phyloP scores from a whole-genome alignment of 2,113 vertebrate genomes.

The Pluvianellus socialis region DNA sequence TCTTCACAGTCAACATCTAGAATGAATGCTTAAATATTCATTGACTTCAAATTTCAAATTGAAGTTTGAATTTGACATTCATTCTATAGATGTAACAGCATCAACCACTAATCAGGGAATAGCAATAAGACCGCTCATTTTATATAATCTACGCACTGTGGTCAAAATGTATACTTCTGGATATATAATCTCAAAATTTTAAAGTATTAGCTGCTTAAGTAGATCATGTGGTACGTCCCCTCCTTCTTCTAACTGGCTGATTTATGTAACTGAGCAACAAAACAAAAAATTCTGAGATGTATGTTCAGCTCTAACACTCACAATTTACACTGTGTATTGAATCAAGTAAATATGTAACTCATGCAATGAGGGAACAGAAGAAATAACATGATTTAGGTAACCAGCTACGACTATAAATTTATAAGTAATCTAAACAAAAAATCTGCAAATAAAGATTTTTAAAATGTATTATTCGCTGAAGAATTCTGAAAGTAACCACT shows the following conservation, averaged over 20 bases:
- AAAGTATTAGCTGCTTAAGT: constrained; percentile 50
- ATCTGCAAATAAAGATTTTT: constrained; percentile 22
- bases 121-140: constrained; percentile 42
- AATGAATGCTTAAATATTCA: constrained; percentile 63
- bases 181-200: constrained; percentile 52
- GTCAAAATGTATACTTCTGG: constrained; percentile 37
- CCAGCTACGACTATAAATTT: constrained; percentile 44
- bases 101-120: constrained; percentile 45
- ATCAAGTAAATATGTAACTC: constrained; percentile 33
- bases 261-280: constrained; percentile 59
- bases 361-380: constrained; percentile 35
- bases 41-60: constrained; percentile 59
- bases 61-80: constrained; percentile 47
- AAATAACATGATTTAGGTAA: constrained; percentile 44
- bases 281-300: constrained; percentile 56
- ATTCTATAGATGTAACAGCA: constrained; percentile 36
- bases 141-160: neutral
- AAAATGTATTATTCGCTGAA: constrained; percentile 16
- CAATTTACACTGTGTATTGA: constrained; percentile 45
- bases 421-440: constrained; percentile 47
- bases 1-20: constrained; percentile 60
- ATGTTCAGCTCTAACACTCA: constrained; percentile 6
- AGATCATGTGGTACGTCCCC: neutral
- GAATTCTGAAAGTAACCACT: constrained; percentile 2
- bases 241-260: constrained; percentile 55